phyloP scores from a whole-genome alignment of 2,888 invertebrate genomes.

The Lymantria monacha region DNA sequence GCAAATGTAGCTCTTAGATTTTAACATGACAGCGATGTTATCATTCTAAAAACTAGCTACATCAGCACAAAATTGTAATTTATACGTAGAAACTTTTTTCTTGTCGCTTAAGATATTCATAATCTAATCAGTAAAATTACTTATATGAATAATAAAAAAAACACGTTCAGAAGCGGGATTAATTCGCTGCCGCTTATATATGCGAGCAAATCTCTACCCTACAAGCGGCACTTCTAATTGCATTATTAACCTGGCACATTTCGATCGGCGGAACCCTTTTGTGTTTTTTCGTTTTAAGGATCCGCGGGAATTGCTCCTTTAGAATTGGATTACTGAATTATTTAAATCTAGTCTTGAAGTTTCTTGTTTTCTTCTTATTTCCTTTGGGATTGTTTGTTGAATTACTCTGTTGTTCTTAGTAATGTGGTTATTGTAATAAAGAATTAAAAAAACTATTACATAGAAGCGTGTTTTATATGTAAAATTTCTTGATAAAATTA shows the following conservation, averaged over 20 bases:
- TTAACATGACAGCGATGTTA: no score
- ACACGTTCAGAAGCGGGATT: neutral
- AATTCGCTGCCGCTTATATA: slow-evolving; percentile 31
- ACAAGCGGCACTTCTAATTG: slow-evolving; percentile 52
- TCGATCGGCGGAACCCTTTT: slow-evolving; percentile 51
- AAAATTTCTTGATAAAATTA: no score
- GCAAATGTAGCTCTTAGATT: no score
- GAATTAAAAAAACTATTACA: no score
- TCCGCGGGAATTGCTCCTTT: slow-evolving; percentile 18
- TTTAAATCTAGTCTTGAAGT: slow-evolving; percentile 26
- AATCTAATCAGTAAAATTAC: no score
- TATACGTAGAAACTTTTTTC: no score
- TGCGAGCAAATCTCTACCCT: slow-evolving; percentile 10
- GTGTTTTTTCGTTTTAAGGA: slow-evolving; percentile 35
- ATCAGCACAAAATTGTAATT: no score
- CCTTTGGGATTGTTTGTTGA: slow-evolving; percentile 5
- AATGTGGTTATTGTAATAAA: neutral
- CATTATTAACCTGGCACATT: slow-evolving; percentile 55
- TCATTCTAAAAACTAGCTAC: no score
- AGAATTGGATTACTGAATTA: slow-evolving; percentile 32
- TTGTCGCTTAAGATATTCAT: no score
- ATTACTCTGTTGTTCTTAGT: neutral
- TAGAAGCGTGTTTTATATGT: no score
- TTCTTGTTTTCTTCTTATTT: slow-evolving; percentile 8
- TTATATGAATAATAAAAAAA: no score